These are phyloP conservation scores for Yoshiicerus persimilis DNA, from an alignment of 1,140 invertebrate species.

Conservation along the genomic window DNA sequence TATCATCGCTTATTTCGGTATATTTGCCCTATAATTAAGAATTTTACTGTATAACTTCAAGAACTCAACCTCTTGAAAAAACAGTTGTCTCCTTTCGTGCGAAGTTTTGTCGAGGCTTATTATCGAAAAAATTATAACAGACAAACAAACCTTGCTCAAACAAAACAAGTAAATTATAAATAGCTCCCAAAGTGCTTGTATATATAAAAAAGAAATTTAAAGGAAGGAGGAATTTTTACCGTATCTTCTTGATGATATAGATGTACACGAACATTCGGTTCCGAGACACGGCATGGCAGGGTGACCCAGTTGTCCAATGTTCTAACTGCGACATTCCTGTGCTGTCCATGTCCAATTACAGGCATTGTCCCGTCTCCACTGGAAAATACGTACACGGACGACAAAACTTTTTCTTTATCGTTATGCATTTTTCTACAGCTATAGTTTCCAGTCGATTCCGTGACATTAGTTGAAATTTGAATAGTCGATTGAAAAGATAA, in stretches of 20 bases:
- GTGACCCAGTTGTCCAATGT: neutral
- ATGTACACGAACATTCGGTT: neutral
- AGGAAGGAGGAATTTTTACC: neutral
- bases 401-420: neutral
- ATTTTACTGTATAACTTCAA: neutral
- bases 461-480: neutral
- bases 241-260: neutral
- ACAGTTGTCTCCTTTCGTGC: too few species aligned
- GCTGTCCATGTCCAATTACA: neutral
- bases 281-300: neutral
- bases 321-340: neutral
- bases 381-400: neutral
- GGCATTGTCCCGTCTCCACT: neutral
- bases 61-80: neutral
- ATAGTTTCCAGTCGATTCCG: neutral
- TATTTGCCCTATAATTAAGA: neutral
- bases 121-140: too few species aligned
- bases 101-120: too few species aligned
- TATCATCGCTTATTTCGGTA: neutral
- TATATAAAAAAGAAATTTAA: neutral
- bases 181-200: too few species aligned
- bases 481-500: neutral
- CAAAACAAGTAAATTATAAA: too few species aligned
- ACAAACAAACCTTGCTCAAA: too few species aligned
- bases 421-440: neutral